Evolutionary conservation across 1,140 invertebrate species (phyloP), one percentile per base, ranked within the genome.

Genomic region (Diorhabda carinulata): DNA sequence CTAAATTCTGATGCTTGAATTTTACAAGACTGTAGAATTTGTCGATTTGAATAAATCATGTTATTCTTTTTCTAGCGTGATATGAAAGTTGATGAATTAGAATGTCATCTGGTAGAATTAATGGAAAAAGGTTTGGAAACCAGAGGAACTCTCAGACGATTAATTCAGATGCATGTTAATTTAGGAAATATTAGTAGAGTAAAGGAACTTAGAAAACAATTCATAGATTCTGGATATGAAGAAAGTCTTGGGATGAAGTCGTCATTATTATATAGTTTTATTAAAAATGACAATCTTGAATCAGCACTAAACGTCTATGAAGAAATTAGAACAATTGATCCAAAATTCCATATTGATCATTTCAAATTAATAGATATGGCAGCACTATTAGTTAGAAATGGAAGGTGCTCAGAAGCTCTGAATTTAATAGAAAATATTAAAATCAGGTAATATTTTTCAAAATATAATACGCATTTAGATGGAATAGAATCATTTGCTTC

Each of bases 351-450:
- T 0, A 74, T 88, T 6, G 86, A 88, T 73, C 82, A 81, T 58
- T 83, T 78, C 68, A 88, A 88, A 78, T 78, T 88, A 6, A 77
- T 89, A 5, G 81, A 84, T 73, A 85, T 84, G 63, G 85, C 83
- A 0, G 84, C 78, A 2, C 75, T 85, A 2, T 80, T 88, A 71
- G 81, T 87, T 1, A 81, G 83, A 43, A 76, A 83, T 44, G 78
- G 81, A 63, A 79, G 81, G 68, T 77, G 84, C 10, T 72, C 82
- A 2, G 77, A 81, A 47, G 86, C 86, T 3, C 75, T 84, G 2
- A 67, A n/a, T 4, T 8, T 8, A 47, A 42, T 10, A 9, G 45
- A 61, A 42, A 66, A 57, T 6, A 52, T 63, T 4, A 10, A 10
- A 52, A 8, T 8, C n/a, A 52, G 47, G 47, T 52, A n/a, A 52